Percentiles rank a stretch among this genome's conserved stretches.
Conservation (phyloP, 2,113 vertebrate species). For the Silurus glanis region DNA sequence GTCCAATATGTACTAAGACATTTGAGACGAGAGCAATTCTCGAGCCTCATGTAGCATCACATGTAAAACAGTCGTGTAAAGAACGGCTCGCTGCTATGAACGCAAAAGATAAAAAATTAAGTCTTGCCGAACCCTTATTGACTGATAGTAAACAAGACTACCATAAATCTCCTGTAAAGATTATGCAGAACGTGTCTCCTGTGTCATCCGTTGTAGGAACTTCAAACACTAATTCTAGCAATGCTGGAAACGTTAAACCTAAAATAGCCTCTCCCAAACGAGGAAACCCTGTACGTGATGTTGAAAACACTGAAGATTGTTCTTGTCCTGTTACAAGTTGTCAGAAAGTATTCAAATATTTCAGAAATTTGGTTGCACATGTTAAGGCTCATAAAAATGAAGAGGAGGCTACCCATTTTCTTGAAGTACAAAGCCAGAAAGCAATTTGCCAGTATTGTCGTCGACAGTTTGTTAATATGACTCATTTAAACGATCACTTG, state of each 20-base stretch:
- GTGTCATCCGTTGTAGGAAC: slow-evolving; percentile 61
- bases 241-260: slow-evolving; percentile 80
- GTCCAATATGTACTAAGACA: slow-evolving; percentile 94
- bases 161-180: slow-evolving; percentile 52
- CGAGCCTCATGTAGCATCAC: slow-evolving; percentile 95
- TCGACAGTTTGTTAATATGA: slow-evolving; percentile 93
- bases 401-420: slow-evolving; percentile 94
- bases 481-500: slow-evolving; percentile 95
- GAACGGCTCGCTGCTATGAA: slow-evolving; percentile 96
- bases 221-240: slow-evolving; percentile 73
- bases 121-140: slow-evolving; percentile 65
- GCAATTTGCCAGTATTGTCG: slow-evolving; percentile 98
- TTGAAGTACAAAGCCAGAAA: slow-evolving; percentile 98
- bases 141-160: slow-evolving; percentile 56
- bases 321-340: slow-evolving; percentile 94
- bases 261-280: slow-evolving; percentile 74
- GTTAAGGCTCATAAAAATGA: slow-evolving; percentile 92
- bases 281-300: slow-evolving; percentile 78
- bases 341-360: slow-evolving; percentile 97
- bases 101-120: slow-evolving; percentile 80
- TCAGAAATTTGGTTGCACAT: slow-evolving; percentile 96
- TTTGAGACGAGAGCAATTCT: slow-evolving; percentile 92
- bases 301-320: slow-evolving; percentile 87
- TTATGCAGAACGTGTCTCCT: slow-evolving; percentile 68
- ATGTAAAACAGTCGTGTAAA: slow-evolving; percentile 97